Evolutionary conservation across 2,113 vertebrate species (phyloP).

Genomic region (Forbesichthys papilliferus): DNA sequence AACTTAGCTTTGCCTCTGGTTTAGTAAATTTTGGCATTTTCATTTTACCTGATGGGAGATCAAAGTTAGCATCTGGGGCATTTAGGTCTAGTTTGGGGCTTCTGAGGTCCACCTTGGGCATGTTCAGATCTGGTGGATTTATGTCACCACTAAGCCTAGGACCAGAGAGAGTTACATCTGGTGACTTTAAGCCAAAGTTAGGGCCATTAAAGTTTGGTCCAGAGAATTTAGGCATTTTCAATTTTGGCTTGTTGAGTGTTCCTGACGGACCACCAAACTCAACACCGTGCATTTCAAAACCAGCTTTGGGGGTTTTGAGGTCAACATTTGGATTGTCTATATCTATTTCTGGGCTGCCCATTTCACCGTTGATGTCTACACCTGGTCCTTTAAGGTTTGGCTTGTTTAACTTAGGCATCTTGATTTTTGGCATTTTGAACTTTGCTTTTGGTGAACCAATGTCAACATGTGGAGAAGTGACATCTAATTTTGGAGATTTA

Average conservation of each 20-base stretch:
- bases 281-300: conserved; percentile 14
- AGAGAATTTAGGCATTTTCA: conserved; percentile 23
- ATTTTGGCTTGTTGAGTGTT: conserved; percentile 54
- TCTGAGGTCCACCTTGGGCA: conserved; percentile 20
- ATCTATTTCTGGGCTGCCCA: conserved; percentile 29
- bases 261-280: conserved; percentile 38
- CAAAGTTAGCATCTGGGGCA: conserved; percentile 1
- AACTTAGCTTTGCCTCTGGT: neutral
- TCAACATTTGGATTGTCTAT: conserved; percentile 42
- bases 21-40: conserved; percentile 16
- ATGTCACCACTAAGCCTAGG: conserved; percentile 21
- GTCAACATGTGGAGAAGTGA: conserved; percentile 38
- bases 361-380: conserved; percentile 31
- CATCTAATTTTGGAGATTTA: conserved; percentile 51
- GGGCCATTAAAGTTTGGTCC: conserved; percentile 20
- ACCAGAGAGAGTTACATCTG: conserved; percentile 26
- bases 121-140: conserved; percentile 3
- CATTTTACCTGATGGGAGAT: conserved; percentile 2
- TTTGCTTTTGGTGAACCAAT: conserved; percentile 44
- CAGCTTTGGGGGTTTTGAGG: conserved; percentile 25
- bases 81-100: conserved; percentile 19
- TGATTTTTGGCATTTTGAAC: conserved; percentile 50
- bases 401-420: conserved; percentile 50
- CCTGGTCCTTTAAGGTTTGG: conserved; percentile 50
- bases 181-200: conserved; percentile 21